Evolutionary conservation across 1,140 invertebrate genomes (phyloP).

Genomic region (Drosophila kohkoa): DNA sequence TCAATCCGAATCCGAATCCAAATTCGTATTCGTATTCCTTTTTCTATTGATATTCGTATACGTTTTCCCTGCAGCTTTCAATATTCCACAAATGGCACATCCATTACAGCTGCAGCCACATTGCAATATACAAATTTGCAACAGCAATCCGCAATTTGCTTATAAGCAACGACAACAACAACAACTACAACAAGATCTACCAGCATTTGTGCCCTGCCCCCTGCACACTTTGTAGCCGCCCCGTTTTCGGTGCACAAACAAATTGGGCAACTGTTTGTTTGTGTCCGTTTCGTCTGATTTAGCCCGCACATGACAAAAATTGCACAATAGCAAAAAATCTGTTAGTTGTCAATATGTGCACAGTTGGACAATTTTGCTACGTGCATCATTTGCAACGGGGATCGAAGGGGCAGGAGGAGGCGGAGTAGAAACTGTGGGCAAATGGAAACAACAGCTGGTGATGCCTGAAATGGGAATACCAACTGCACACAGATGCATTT

Average conservation of each 20-base stretch:
- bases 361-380: constrained; percentile 57
- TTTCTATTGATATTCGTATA: constrained; percentile 38
- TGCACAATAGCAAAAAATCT: constrained; percentile 71
- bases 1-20: background rate
- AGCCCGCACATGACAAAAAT: constrained; percentile 71
- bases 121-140: constrained; percentile 76
- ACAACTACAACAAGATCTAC: constrained; percentile 14
- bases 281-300: constrained; percentile 59
- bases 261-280: constrained; percentile 63
- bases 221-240: constrained; percentile 11
- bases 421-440: background rate
- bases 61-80: constrained; percentile 34
- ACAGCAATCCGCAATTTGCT: constrained; percentile 56
- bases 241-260: constrained; percentile 25
- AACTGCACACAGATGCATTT: constrained; percentile 31
- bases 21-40: constrained; percentile 7
- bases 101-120: constrained; percentile 70
- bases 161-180: constrained; percentile 46
- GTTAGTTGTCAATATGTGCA: constrained; percentile 68
- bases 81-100: constrained; percentile 74
- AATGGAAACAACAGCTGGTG: constrained; percentile 49
- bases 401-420: background rate
- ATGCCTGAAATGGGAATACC: constrained; percentile 11
- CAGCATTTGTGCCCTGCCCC: constrained; percentile 37
- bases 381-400: constrained; percentile 62